These are phyloP conservation scores for Meliscaeva auricollis DNA, from an alignment of 2,888 invertebrate genomes.

Conservation along the genomic window DNA sequence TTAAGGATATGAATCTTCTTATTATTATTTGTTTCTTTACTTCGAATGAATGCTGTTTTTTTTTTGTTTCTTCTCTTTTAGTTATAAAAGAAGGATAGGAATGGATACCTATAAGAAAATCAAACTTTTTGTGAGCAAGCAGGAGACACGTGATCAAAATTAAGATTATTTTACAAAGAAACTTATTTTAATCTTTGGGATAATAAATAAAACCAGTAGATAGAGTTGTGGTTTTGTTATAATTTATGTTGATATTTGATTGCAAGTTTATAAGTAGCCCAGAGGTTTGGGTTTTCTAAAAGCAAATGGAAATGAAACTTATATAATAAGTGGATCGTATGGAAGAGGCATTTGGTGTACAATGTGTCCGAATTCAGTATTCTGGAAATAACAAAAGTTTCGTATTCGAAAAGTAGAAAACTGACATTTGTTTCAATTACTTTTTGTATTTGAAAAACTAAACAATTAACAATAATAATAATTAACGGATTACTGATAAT, in stretches of 20 bases:
- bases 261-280: neutral
- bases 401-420: too few species aligned
- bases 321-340: too few species aligned
- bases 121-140: neutral
- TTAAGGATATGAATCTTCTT: slow-evolving; percentile 6
- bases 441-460: too few species aligned
- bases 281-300: neutral
- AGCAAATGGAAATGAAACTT: neutral
- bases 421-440: too few species aligned
- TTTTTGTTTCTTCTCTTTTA: neutral
- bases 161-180: slow-evolving; percentile 7
- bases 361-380: too few species aligned
- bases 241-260: slow-evolving; percentile 27
- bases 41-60: neutral
- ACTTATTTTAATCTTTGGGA: slow-evolving; percentile 28
- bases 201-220: slow-evolving; percentile 30
- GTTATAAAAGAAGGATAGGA: neutral
- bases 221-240: slow-evolving; percentile 8
- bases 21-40: neutral
- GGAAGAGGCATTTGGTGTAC: too few species aligned
- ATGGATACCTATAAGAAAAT: neutral
- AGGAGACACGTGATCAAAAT: slow-evolving; percentile 25
- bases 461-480: too few species aligned
- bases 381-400: too few species aligned
- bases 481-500: too few species aligned